Base-by-base conservation (phyloP, 2,113 vertebrate genomes). In the Chaenogobius annularis region DNA sequence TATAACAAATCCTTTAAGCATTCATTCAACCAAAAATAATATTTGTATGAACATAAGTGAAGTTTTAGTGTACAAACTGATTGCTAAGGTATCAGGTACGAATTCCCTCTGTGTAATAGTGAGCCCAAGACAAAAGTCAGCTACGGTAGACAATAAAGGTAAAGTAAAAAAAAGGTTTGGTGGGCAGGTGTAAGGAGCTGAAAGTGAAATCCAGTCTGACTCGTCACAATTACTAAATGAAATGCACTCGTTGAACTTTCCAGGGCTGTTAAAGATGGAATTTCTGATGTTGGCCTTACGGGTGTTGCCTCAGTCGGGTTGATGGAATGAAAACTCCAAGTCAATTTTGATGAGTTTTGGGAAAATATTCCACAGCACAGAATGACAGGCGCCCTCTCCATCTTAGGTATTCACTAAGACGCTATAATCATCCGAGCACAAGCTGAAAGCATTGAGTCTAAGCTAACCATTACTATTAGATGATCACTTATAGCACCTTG, bases 221-320 rank as follows among this genome's bases (percentile, higher is more conserved):
- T 40, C 2, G 37, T 40, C 5, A 6, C 22, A 26, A 26, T 26
- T 26, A 58, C 55, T 14, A 35, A 31, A 35, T 35, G 55, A 40
- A 4, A 26, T 26, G 12, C 10, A 23, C 3, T 58, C 26, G 58
- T 61, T 61, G 58, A 72, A 73, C 31, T 67, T 84, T 69, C 52
- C 48, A 73, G 70, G 14, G 12, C 50, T 2, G 46, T 50, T 70
- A 54, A 72, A 55, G 66, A 78, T 85, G 85, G 85, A 87, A 87
- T 85, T 61, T 69, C 0, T 77, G 69, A 75, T 66, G 73, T 15
- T 26, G 64, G 50, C 70, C 55, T 62, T 23, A 26, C 50, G 71
- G 74, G 67, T 70, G 70, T 73, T 78, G 77, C 83, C 70, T 50
- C 15, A 59, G 40, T 76, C 68, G 73, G 52, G 52, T 52, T 0